phyloP scores from a whole-genome alignment of 2,797 vertebrate genomes.

The Chelidonichthys spinosus region DNA sequence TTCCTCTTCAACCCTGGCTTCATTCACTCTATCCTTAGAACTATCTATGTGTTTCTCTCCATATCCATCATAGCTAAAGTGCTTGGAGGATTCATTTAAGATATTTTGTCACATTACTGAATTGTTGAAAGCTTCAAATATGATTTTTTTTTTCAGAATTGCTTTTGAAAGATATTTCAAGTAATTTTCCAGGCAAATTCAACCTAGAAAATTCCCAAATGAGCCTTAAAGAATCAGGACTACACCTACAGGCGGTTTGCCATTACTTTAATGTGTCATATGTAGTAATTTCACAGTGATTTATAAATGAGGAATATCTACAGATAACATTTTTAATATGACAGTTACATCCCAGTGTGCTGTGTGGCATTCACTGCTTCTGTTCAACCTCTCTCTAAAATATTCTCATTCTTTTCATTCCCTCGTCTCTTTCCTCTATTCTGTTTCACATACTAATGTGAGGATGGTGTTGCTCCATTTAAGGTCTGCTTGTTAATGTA shows the following conservation, averaged over 20 bases:
- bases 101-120: slow-evolving; percentile 1
- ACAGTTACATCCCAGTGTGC: slow-evolving; percentile 31
- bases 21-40: neutral
- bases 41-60: neutral
- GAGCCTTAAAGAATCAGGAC: slow-evolving; percentile 4
- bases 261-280: slow-evolving; percentile 52
- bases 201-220: slow-evolving; percentile 10
- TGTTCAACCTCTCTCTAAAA: slow-evolving; percentile 21
- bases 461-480: slow-evolving; percentile 10
- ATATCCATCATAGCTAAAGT: neutral
- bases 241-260: slow-evolving; percentile 39
- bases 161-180: slow-evolving; percentile 1
- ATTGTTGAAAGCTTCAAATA: neutral
- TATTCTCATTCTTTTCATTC: slow-evolving; percentile 17
- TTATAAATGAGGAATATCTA: slow-evolving; percentile 55
- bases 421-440: slow-evolving; percentile 1
- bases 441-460: slow-evolving; percentile 37
- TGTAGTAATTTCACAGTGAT: slow-evolving; percentile 48
- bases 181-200: neutral
- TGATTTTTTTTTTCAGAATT: slow-evolving; percentile 14
- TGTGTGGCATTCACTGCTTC: slow-evolving; percentile 14
- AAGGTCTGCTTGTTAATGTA: slow-evolving; percentile 6
- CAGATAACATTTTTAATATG: slow-evolving; percentile 54
- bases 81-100: neutral
- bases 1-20: slow-evolving; percentile 20